Evolutionary conservation across 2,797 vertebrate genomes (phyloP).

Genomic region (Pseudochaenichthys georgianus): DNA sequence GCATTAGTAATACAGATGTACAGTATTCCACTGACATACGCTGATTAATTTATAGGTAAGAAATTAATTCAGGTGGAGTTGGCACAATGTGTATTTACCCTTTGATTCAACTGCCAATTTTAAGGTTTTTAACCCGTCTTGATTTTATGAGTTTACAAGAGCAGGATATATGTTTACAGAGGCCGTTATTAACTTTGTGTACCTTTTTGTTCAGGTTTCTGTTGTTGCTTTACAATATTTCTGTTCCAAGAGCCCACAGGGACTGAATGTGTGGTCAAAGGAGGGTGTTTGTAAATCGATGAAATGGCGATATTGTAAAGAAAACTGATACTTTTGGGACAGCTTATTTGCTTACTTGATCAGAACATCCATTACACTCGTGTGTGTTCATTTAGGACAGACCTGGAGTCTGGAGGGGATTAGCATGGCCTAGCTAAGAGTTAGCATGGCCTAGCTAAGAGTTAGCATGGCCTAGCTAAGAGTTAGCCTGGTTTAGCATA

Average conservation of each 20-base stretch:
- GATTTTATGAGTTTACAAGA: constrained; percentile 69
- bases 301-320: constrained; percentile 11
- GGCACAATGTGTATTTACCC: constrained; percentile 37
- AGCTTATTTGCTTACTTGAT: constrained; percentile 19
- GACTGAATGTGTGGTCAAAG: constrained; percentile 25
- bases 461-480: not conserved
- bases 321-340: constrained; percentile 21
- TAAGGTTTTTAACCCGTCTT: constrained; percentile 55
- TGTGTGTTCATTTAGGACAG: not conserved
- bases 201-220: constrained; percentile 42
- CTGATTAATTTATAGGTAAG: constrained; percentile 33
- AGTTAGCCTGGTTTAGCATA: not conserved
- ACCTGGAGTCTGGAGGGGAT: not conserved
- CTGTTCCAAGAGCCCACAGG: constrained; percentile 27
- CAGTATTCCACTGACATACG: constrained; percentile 59
- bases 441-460: not conserved
- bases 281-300: constrained; percentile 19
- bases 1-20: constrained; percentile 55
- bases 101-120: constrained; percentile 60
- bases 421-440: not conserved
- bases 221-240: constrained; percentile 53
- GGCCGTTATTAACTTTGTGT: constrained; percentile 56
- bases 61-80: constrained; percentile 41
- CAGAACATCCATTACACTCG: not conserved
- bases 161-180: constrained; percentile 76